Evolutionary conservation across 2,113 vertebrate species (phyloP).

Genomic region (Rutilus rutilus): DNA sequence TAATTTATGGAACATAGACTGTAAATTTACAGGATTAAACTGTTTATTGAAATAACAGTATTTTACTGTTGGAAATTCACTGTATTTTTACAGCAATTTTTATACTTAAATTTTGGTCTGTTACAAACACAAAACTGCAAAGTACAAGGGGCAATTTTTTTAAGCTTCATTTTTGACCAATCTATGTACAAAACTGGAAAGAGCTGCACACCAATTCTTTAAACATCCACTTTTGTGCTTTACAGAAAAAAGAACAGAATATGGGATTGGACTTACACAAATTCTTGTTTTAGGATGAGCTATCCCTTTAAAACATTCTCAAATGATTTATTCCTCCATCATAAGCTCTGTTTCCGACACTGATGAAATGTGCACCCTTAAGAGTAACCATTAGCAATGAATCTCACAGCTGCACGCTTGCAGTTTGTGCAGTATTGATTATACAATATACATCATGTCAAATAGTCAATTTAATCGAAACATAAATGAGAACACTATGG

Average conservation of each 20-base stretch:
- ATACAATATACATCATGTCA: constrained; percentile 35
- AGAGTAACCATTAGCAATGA: constrained; percentile 34
- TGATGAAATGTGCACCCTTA: constrained; percentile 26
- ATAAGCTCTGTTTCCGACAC: constrained; percentile 27
- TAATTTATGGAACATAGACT: no score
- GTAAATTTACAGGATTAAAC: no score
- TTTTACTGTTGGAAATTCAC: no score
- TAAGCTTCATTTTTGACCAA: neutral
- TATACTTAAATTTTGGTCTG: neutral
- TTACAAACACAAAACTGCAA: neutral
- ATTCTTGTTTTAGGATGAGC: neutral
- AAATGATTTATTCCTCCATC: constrained; percentile 23
- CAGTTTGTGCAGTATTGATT: constrained; percentile 34
- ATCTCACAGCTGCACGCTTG: constrained; percentile 17
- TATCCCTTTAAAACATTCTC: neutral
- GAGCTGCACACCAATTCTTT: neutral
- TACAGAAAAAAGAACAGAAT: neutral
- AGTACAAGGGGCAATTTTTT: neutral
- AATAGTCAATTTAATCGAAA: constrained; percentile 32
- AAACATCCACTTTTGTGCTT: neutral
- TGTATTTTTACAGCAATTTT: no score
- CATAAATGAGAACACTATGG: constrained; percentile 3
- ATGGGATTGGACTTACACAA: neutral
- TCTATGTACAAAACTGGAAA: neutral
- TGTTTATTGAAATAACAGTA: no score